Base-by-base conservation (phyloP, 2,797 vertebrate genomes). In the Cyclura pinguis region DNA sequence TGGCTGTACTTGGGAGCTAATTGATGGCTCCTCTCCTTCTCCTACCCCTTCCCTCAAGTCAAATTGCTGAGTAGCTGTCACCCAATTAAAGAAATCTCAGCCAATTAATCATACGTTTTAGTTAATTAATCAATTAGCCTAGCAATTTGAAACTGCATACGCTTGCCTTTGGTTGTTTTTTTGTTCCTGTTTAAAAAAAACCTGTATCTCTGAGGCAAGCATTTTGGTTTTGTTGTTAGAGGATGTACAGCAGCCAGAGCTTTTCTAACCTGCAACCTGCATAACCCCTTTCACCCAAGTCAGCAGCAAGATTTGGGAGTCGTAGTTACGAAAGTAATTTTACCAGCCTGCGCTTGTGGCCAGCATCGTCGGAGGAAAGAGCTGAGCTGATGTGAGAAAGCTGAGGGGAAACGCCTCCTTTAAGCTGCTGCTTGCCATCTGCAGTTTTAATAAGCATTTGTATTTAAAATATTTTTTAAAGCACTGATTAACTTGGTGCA, bases 71-170 rank as follows among this genome's bases (percentile, higher is more conserved):
- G 74, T 81, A 59, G 9, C 32, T 52, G 42, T 42, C 72, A 32
- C 22, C n/a, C 50, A 12, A 73, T 72, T 52, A 73, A 73, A 85
- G 47, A 73, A 42, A 62, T 52, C 83, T 50, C 29, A 32, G 27
- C 29, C 64, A 86, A 38, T 74, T 74, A 74, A 74, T 86, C 84
- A 72, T 57, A 24, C 7, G 47, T 7, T 86, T 35, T 35, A 24
- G 32, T 67, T 74, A 47, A 84, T 84, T 42, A 67, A 86, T 73
- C 84, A 47, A 64, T 84, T 42, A 67, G 73, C 72, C 84, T 35
- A 72, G 84, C 27, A 42, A 42, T 77, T 77, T 24, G 9, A 77
- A 42, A 77, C 22, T 9, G 74, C 74, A 27, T 77, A 42, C 22
- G 6, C 29, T 77, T 47, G 74, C 74, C 38, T 77, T 76, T 76